These are phyloP conservation scores for Brachionus rubens DNA, from an alignment of 1,140 invertebrate species.

Conservation along the genomic window DNA sequence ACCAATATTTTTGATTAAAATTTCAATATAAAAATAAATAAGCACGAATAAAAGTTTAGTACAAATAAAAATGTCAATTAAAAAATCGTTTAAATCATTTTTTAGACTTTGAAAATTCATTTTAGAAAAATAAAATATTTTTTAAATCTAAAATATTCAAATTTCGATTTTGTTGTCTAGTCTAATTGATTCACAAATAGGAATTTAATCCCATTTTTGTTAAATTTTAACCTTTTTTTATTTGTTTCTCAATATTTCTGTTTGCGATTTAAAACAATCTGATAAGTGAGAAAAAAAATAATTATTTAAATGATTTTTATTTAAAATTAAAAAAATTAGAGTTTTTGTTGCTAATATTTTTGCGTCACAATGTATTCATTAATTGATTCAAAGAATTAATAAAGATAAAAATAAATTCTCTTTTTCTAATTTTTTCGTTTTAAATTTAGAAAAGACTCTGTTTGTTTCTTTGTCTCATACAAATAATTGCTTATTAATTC, in stretches of 20 bases:
- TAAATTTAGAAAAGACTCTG: background rate
- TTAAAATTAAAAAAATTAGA: too few relatives aligned
- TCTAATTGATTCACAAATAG: too few relatives aligned
- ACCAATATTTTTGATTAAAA: background rate
- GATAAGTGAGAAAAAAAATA: too few relatives aligned
- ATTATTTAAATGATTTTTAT: too few relatives aligned
- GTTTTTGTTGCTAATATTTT: background rate
- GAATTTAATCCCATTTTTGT: too few relatives aligned
- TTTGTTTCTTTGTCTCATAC: slow-evolving; percentile 12
- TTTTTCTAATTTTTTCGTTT: background rate
- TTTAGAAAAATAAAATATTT: background rate
- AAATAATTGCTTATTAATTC: slow-evolving; percentile 26
- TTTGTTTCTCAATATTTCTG: too few relatives aligned
- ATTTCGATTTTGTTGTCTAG: too few relatives aligned
- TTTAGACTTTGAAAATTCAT: background rate
- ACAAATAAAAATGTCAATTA: background rate
- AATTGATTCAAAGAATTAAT: background rate
- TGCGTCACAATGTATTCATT: background rate
- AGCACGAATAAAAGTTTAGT: background rate
- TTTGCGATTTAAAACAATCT: too few relatives aligned
- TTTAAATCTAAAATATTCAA: background rate
- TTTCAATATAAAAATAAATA: background rate
- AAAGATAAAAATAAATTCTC: background rate
- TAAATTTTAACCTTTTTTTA: too few relatives aligned
- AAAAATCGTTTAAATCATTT: background rate